These are phyloP conservation scores for Amazona guildingii DNA, from an alignment of 2,113 vertebrate species.

Conservation along the genomic window DNA sequence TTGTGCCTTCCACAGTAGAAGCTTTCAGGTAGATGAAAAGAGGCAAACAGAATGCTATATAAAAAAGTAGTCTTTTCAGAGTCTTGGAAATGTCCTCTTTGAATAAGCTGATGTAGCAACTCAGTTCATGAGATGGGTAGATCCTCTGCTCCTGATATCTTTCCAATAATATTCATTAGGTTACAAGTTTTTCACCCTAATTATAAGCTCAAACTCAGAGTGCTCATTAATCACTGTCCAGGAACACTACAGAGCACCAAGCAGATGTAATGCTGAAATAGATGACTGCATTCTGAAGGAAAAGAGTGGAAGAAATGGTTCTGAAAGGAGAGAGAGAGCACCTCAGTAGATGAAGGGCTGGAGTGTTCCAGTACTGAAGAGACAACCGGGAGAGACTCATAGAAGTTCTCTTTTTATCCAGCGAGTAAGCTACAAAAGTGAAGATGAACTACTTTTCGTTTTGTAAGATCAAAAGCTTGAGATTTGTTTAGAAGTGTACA, in stretches of 20 bases:
- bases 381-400: background rate
- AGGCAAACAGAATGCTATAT: background rate
- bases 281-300: background rate
- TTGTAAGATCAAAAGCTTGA: background rate
- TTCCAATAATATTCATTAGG: background rate
- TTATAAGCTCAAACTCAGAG: background rate
- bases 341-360: background rate
- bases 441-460: background rate
- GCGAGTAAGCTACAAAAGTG: background rate
- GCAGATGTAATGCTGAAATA: background rate
- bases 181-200: background rate
- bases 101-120: background rate
- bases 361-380: background rate
- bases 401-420: background rate
- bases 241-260: background rate
- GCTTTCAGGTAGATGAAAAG: background rate
- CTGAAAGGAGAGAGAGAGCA: background rate
- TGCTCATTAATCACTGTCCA: background rate
- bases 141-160: background rate
- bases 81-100: background rate
- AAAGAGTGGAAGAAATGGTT: background rate
- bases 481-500: background rate
- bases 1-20: background rate
- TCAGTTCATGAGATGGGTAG: background rate
- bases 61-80: background rate